Conservation (phyloP, 2,888 invertebrate species). For the Limenitis camilla region DNA sequence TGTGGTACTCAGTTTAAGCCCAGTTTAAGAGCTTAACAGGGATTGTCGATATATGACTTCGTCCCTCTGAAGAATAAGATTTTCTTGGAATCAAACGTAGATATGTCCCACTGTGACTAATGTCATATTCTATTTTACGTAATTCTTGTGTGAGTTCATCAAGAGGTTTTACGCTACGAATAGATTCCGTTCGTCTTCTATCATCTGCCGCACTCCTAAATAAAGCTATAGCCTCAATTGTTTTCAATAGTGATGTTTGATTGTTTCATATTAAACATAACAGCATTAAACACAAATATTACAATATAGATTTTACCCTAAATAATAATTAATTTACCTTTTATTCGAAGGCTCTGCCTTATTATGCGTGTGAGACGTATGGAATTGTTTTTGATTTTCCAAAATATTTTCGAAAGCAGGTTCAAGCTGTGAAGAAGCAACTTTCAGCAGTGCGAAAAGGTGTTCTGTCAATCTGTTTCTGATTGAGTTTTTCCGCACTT, state of each 20-base stretch:
- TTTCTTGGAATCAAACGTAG: constrained; percentile 22
- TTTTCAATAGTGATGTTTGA: constrained; percentile 27
- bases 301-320: too few relatives aligned
- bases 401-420: constrained; percentile 23
- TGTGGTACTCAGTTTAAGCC: constrained; percentile 23
- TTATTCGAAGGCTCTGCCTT: constrained; percentile 20
- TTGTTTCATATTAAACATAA: constrained; percentile 16
- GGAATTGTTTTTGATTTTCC: constrained; percentile 26
- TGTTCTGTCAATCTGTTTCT: too few relatives aligned
- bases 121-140: constrained; percentile 24
- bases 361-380: constrained; percentile 25
- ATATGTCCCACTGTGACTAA: constrained; percentile 27
- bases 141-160: constrained; percentile 24
- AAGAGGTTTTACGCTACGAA: constrained; percentile 12
- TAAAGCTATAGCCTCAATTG: constrained; percentile 28
- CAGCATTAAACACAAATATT: constrained; percentile 9
- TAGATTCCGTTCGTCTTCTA: constrained; percentile 24
- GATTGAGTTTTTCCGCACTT: too few relatives aligned
- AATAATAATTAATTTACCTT: constrained; percentile 19
- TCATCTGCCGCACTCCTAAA: constrained; percentile 29
- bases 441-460: constrained; percentile 26
- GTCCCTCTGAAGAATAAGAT: constrained; percentile 21
- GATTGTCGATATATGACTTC: constrained; percentile 25
- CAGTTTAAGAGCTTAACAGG: constrained; percentile 25
- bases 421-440: constrained; percentile 22